phyloP scores from a whole-genome alignment of 2,797 vertebrate genomes.

The Epinephelus awoara region DNA sequence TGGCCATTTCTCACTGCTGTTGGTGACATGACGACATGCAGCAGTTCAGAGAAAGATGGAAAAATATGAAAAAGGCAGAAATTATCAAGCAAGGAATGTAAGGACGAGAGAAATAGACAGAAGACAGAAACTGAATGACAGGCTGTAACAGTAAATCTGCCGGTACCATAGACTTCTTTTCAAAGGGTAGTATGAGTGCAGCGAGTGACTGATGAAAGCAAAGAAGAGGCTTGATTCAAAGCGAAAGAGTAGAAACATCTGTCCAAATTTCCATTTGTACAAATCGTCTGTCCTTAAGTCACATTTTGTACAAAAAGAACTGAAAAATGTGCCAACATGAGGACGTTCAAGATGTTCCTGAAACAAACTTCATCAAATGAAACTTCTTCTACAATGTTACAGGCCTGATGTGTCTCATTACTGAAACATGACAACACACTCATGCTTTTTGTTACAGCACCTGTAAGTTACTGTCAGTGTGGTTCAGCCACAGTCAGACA shows the following conservation, averaged over 20 bases:
- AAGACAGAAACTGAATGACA: conserved; percentile 45
- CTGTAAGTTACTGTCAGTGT: not conserved
- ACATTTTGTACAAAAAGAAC: not conserved
- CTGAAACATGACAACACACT: not conserved
- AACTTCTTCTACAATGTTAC: not conserved
- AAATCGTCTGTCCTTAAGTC: conserved; percentile 6
- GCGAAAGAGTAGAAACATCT: conserved; percentile 29
- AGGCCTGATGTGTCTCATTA: no score
- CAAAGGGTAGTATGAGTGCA: conserved; percentile 46
- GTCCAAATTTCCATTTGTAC: conserved; percentile 19
- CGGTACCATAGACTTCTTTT: conserved; percentile 38
- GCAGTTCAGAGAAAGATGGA: conserved; percentile 26
- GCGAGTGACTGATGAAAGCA: conserved; percentile 20
- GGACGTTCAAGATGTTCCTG: not conserved
- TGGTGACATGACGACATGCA: conserved; percentile 47
- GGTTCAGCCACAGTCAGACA: not conserved
- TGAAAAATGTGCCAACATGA: conserved; percentile 1
- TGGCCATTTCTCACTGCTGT: conserved; percentile 51
- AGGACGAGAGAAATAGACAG: conserved; percentile 23
- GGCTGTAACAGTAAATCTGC: conserved; percentile 51
- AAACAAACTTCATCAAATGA: not conserved
- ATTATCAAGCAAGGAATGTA: conserved; percentile 36
- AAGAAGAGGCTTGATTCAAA: conserved; percentile 34
- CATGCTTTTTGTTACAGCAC: not conserved
- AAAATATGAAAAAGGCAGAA: conserved; percentile 22